phyloP scores from a whole-genome alignment of 2,888 invertebrate genomes.

The Salticus scenicus region DNA sequence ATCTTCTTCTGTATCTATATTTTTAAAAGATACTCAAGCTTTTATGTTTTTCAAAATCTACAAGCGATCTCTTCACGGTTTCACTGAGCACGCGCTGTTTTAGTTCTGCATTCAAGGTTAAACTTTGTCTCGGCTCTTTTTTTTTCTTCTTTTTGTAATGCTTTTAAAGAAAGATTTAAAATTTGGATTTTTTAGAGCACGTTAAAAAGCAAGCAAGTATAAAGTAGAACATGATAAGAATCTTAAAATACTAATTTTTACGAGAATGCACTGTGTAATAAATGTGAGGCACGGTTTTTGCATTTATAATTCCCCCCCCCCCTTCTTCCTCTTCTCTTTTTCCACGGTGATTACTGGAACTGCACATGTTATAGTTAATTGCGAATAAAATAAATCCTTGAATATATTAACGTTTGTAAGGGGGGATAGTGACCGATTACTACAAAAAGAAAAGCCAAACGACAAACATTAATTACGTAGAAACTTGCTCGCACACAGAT shows the following conservation, averaged over 20 bases:
- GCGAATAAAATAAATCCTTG: background rate
- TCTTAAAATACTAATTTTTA: background rate
- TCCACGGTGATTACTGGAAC: too few species aligned
- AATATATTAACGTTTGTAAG: background rate
- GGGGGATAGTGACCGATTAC: slow-evolving; percentile 40
- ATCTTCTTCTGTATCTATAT: background rate
- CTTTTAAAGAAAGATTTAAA: background rate
- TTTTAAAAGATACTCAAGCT: background rate
- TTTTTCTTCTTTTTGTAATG: background rate
- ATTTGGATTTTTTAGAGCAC: background rate
- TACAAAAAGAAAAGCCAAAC: slow-evolving; percentile 29
- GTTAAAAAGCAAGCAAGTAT: background rate
- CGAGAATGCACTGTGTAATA: background rate
- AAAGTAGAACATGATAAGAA: background rate
- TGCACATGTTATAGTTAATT: background rate
- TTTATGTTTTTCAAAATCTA: too few species aligned
- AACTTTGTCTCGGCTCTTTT: background rate
- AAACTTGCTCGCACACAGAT: slow-evolving; percentile 35
- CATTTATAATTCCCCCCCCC: background rate
- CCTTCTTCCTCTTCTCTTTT: background rate
- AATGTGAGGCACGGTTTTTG: background rate
- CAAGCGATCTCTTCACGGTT: background rate
- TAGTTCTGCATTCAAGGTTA: background rate
- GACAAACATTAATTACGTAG: slow-evolving; percentile 51
- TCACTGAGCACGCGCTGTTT: background rate